Conservation (phyloP, 2,888 invertebrate genomes). For the Netelia virgata region DNA sequence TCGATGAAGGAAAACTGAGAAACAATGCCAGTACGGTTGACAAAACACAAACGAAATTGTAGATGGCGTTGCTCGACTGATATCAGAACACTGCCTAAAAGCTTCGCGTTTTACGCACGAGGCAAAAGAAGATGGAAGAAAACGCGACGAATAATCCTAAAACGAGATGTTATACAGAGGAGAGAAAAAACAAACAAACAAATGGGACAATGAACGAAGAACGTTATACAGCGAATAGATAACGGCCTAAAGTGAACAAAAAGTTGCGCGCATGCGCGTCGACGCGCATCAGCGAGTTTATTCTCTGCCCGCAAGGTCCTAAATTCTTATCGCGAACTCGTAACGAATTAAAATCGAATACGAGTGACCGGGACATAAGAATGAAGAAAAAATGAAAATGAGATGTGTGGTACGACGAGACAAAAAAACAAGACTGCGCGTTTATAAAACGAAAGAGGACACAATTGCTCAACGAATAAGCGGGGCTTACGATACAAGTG, state of each 20-base stretch:
- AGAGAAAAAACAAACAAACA: background rate
- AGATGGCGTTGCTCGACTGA: slow-evolving; percentile 56
- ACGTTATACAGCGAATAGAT: slow-evolving; percentile 66
- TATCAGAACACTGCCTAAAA: slow-evolving; percentile 64
- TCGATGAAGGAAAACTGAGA: slow-evolving; percentile 21
- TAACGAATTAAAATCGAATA: background rate
- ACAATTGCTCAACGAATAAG: slow-evolving; percentile 64
- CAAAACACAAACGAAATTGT: slow-evolving; percentile 21
- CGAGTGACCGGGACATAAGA: background rate
- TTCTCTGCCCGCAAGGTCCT: background rate
- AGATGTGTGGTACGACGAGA: background rate
- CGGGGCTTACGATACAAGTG: slow-evolving; percentile 42
- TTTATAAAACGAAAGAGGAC: slow-evolving; percentile 40
- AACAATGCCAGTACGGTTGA: slow-evolving; percentile 40
- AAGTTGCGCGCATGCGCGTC: background rate
- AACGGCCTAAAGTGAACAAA: slow-evolving; percentile 55
- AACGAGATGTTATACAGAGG: background rate
- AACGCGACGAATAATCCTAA: background rate
- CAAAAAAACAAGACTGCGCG: slow-evolving; percentile 28
- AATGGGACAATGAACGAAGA: background rate
- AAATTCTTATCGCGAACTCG: background rate
- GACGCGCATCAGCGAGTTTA: background rate
- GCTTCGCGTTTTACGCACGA: slow-evolving; percentile 55
- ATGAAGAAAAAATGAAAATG: slow-evolving; percentile 7
- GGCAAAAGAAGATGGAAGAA: background rate